Conservation (phyloP, 2,888 invertebrate genomes). For the Halocaridina rubra region DNA sequence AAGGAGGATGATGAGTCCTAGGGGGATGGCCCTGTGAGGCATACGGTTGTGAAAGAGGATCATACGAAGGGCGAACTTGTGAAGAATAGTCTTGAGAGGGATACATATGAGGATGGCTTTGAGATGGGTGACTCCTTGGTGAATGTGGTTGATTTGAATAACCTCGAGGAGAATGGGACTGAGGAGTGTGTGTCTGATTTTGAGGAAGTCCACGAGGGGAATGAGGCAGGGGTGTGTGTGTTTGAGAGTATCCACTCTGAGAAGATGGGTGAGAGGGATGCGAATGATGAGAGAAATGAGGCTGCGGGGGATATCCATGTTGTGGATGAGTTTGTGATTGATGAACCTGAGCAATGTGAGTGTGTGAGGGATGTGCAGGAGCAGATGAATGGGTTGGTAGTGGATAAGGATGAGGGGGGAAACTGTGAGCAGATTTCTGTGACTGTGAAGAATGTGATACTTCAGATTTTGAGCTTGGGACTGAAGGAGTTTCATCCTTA, state of each 20-base stretch:
- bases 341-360: slow-evolving; percentile 13
- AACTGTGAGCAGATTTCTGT: background rate
- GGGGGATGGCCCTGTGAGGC: background rate
- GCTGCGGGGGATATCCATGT: background rate
- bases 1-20: background rate
- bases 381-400: slow-evolving; percentile 12
- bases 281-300: background rate
- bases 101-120: slow-evolving; percentile 19
- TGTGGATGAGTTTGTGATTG: background rate
- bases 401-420: background rate
- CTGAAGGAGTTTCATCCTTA: too few relatives aligned
- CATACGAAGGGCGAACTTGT: slow-evolving; percentile 11
- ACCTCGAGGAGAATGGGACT: background rate
- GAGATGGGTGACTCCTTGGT: slow-evolving; percentile 4
- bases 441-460: background rate
- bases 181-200: slow-evolving; percentile 16
- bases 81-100: slow-evolving; percentile 7
- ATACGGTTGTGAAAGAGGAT: background rate
- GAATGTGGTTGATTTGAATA: background rate
- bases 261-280: background rate
- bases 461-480: too few relatives aligned
- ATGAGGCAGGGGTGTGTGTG: background rate
- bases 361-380: background rate
- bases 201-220: background rate
- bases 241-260: background rate